Base-by-base conservation (phyloP, 2,113 vertebrate genomes). In the Nothoprocta pentlandii region DNA sequence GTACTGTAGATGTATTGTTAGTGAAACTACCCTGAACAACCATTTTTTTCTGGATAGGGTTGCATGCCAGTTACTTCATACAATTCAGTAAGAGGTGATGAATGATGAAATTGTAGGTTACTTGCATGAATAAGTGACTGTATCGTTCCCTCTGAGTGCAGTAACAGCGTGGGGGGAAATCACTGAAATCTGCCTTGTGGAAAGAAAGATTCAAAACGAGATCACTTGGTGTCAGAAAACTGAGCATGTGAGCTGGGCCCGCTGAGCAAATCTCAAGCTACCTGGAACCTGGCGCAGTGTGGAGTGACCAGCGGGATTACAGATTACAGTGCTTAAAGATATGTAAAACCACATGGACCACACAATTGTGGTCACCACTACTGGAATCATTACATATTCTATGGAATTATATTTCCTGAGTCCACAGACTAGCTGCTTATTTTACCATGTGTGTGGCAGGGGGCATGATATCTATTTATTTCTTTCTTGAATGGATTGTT, bases 101-200 rank as follows among this genome's bases (percentile, higher is more conserved):
- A 71, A n/a, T 9, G 73, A 36, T 15, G 28, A 56, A 23, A 41
- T 47, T n/a, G 51, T n/a, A 19, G 4, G 0, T 1, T 22, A 53
- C 66, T 42, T 39, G 4, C 10, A 39, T 47, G 2, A 53, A 82
- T 36, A 56, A 39, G 2, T 58, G 20, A 28, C n/a, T 53, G 3
- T 56, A 3, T 46, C 10, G 9, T 89, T 71, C 22, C 20, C 22
- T 47, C 1, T 21, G 53, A 70, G 4, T 46, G 12, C 13, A 66
- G 49, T 28, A 63, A 44, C 7, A 58, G 32, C 2, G 5, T 26
- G 15, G 13, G 2, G 0, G 19, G 34, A 61, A 22, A 53, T 9
- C 5, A 54, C 41, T 81, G 6, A 85, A 78, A 46, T 44, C 15
- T 76, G 39, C 9, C 53, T 16, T 20, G 6, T 62, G 32, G 10